phyloP scores from a whole-genome alignment of 2,888 invertebrate species.

The Hetaerina titia region DNA sequence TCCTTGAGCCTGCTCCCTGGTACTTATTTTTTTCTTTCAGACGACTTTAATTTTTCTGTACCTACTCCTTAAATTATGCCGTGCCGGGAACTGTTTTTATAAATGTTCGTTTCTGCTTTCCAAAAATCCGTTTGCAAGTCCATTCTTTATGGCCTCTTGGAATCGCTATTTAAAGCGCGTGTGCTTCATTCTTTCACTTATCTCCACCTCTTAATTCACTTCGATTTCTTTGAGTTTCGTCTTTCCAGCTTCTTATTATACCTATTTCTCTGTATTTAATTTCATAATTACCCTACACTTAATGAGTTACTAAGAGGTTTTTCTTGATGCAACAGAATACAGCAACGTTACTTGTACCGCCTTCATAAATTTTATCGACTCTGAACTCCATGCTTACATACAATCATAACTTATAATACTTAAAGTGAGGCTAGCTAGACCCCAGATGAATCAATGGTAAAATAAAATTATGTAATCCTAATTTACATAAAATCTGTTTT shows the following conservation, averaged over 20 bases:
- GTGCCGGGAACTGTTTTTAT: not conserved
- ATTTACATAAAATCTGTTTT: no score
- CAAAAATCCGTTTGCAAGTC: not conserved
- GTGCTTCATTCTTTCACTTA: not conserved
- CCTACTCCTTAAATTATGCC: not conserved
- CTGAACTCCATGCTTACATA: no score
- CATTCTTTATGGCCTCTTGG: not conserved
- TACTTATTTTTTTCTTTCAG: slow-evolving; percentile 5
- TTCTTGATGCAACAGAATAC: no score
- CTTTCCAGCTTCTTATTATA: not conserved
- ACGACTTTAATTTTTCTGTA: not conserved
- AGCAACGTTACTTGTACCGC: no score
- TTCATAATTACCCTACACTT: not conserved
- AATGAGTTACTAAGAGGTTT: not conserved
- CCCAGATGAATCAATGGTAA: no score
- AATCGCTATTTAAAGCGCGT: not conserved
- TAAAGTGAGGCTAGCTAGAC: no score
- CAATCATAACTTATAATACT: no score
- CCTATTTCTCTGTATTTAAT: not conserved
- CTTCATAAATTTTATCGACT: no score
- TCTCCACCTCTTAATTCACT: not conserved
- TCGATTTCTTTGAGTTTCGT: not conserved
- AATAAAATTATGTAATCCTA: no score
- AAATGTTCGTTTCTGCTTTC: not conserved
- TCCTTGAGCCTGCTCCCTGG: not conserved